phyloP scores from a whole-genome alignment of 2,888 invertebrate genomes.

The Kuschelorhynchus macadamiae region DNA sequence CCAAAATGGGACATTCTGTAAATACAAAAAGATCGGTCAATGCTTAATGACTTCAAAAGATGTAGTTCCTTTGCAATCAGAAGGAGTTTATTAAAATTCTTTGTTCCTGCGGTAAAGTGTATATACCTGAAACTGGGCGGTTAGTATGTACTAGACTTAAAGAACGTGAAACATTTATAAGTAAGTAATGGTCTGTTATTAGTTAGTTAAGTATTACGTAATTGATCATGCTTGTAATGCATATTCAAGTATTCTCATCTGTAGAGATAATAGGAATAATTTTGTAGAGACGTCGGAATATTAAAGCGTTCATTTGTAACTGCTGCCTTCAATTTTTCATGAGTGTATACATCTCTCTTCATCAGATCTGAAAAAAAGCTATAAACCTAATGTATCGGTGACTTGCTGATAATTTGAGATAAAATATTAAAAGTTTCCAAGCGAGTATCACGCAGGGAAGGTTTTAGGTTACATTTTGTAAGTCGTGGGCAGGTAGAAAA shows the following conservation, averaged over 20 bases:
- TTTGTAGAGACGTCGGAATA: background rate
- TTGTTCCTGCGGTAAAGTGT: no score
- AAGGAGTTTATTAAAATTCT: no score
- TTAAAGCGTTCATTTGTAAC: background rate
- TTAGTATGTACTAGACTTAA: no score
- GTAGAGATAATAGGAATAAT: background rate
- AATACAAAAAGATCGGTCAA: no score
- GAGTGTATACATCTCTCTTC: slow-evolving; percentile 9
- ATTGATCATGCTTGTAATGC: background rate
- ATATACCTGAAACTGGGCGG: no score
- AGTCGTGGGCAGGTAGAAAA: slow-evolving; percentile 42
- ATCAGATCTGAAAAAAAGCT: slow-evolving; percentile 24
- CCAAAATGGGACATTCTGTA: no score
- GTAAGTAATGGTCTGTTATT: no score
- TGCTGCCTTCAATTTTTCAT: slow-evolving; percentile 13
- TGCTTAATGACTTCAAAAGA: no score
- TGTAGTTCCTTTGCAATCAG: no score
- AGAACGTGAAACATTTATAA: no score
- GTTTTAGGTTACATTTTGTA: slow-evolving; percentile 40
- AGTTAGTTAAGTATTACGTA: no score
- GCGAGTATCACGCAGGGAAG: slow-evolving; percentile 45
- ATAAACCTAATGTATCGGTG: slow-evolving; percentile 35
- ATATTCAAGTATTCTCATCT: background rate
- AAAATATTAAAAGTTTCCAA: slow-evolving; percentile 46
- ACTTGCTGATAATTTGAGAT: slow-evolving; percentile 48